Evolutionary conservation across 2,113 vertebrate species (phyloP).

Genomic region (Myrmophylax atrothorax): DNA sequence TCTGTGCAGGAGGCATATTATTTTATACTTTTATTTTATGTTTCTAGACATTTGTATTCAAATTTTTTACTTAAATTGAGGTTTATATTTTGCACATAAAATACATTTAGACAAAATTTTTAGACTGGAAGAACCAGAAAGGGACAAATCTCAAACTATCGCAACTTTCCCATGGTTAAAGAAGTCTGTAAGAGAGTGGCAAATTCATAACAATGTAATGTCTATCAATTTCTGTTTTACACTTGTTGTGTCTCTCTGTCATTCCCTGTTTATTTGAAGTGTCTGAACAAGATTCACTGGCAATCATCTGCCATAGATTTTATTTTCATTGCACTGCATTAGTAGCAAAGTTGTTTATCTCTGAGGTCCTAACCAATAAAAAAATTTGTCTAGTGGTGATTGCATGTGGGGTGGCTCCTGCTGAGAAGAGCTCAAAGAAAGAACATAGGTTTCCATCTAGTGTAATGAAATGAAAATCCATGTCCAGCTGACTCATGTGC

Average conservation of each 20-base stretch:
- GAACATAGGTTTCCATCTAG: neutral
- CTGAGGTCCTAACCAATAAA: neutral
- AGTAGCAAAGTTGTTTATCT: constrained; percentile 16
- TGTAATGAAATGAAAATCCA: neutral
- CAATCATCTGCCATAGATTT: constrained; percentile 46
- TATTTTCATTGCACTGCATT: constrained; percentile 21
- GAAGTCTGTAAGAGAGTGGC: neutral
- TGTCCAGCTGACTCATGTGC: neutral
- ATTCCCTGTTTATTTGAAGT: constrained; percentile 16
- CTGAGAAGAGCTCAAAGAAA: neutral
- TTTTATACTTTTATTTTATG: neutral
- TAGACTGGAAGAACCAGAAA: neutral
- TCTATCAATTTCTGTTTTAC: neutral
- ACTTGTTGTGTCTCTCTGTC: neutral
- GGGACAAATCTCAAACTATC: neutral
- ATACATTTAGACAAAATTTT: neutral
- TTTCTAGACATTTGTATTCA: neutral
- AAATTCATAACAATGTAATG: neutral
- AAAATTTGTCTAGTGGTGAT: neutral
- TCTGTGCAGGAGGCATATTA: neutral
- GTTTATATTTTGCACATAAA: neutral
- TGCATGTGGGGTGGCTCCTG: neutral
- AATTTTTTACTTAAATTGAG: neutral
- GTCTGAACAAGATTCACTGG: constrained; percentile 25
- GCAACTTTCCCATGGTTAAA: neutral